Base-by-base conservation (phyloP, 2,797 vertebrate genomes). In the Poecile montanus region DNA sequence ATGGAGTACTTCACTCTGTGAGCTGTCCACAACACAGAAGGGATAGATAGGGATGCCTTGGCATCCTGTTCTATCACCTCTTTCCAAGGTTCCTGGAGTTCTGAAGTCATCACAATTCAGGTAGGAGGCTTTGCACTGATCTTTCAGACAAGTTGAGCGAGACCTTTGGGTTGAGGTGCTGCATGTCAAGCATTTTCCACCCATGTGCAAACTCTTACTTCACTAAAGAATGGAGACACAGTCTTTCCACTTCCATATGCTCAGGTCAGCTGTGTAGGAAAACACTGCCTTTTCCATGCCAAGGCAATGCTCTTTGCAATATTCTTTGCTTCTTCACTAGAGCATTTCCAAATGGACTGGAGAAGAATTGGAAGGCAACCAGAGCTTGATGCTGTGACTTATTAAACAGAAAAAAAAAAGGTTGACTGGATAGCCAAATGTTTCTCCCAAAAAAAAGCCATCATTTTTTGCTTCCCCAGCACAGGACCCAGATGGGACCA, bases 401-500 rank as follows among this genome's bases (percentile, higher is more conserved):
- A 61, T 30, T 47, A 8, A 13, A 32, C 10, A 42, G n/a, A 54
- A 60, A 25, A 23, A 42, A 40, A 66, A 8, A 60, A 58, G 5
- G 7, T 84, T 91, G 57, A 30, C 53, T 91, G 38, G n/a, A 77
- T 38, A 85, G 42, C 63, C 57, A 62, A 92, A 76, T 88, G 26
- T 80, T 95, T 92, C 61, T 83, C 40, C 71, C 16, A 3, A 26
- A 60, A 27, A 38, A 60, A 60, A 23, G 54, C 57, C 51, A 62
- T 83, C 25, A 66, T 84, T 91, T 93, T 91, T 89, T 88, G 66
- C 68, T 88, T 88, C n/a, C 15, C n/a, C 36, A 58, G 51, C 47
- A 58, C 13, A 84, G 23, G 62, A 94, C 88, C 76, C 94, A 96
- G 89, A 95, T 91, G 91, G 91, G 73, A 89, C 73, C 36, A 56